Conservation (phyloP, 2,888 invertebrate species). For the Thumatha senex region DNA sequence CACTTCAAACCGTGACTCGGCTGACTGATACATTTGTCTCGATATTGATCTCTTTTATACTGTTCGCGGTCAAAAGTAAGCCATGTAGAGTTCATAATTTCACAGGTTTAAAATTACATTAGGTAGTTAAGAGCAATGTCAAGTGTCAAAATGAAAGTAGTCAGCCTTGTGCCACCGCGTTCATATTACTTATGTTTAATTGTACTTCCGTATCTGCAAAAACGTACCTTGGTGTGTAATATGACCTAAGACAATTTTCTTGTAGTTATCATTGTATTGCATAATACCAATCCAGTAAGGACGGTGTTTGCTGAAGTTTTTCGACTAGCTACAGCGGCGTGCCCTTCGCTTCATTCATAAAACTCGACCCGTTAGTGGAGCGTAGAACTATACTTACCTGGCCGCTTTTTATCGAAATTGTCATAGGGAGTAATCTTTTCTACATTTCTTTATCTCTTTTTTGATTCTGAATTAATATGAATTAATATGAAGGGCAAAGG, state of each 20-base stretch:
- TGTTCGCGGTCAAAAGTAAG: conserved; percentile 47
- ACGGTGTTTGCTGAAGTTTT: too few species aligned
- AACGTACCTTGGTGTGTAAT: background rate
- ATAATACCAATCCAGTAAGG: too few species aligned
- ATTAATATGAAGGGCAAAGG: too few species aligned
- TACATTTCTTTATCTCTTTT: too few species aligned
- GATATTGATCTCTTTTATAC: conserved; percentile 63
- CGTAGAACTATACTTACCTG: too few species aligned
- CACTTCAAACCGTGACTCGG: conserved; percentile 63
- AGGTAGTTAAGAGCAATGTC: conserved; percentile 66
- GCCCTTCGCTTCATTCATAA: too few species aligned
- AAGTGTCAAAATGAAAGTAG: conserved; percentile 71
- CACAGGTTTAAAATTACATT: conserved; percentile 42
- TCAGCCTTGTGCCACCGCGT: conserved; percentile 59
- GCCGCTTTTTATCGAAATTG: too few species aligned
- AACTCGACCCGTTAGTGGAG: too few species aligned
- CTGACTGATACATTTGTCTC: conserved; percentile 61
- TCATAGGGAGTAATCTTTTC: too few species aligned
- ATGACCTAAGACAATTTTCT: background rate
- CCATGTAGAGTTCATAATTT: conserved; percentile 39
- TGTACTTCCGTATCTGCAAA: conserved; percentile 1
- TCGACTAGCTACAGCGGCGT: too few species aligned
- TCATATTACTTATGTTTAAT: conserved; percentile 31
- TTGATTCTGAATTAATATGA: too few species aligned
- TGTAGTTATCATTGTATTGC: background rate